Percentiles rank a stretch among this genome's conserved stretches.
Conservation (phyloP, 2,888 invertebrate genomes). For the Tethea ocularis region DNA sequence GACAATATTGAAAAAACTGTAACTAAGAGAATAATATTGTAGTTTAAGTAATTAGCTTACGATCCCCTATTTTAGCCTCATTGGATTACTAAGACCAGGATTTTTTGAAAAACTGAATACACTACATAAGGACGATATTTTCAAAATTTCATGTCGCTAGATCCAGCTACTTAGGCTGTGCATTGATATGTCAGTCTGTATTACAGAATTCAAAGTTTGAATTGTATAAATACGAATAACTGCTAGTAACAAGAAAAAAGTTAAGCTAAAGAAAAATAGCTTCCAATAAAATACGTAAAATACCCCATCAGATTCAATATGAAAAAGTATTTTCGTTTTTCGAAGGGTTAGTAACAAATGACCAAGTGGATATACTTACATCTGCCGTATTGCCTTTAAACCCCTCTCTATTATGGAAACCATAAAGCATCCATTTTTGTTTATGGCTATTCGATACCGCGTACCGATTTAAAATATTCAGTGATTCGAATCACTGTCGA, state of each 20-base stretch:
- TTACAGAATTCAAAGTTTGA: no score
- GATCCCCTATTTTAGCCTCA: no score
- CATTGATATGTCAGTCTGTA: no score
- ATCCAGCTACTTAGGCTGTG: no score
- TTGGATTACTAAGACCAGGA: no score
- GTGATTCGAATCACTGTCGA: background rate
- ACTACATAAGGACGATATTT: no score
- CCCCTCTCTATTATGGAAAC: background rate
- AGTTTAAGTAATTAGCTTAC: no score
- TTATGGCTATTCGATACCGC: background rate
- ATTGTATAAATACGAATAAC: background rate
- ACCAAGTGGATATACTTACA: conserved; percentile 5
- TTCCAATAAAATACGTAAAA: background rate
- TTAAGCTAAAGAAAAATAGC: background rate
- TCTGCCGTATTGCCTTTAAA: conserved; percentile 12
- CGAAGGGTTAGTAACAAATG: conserved; percentile 5
- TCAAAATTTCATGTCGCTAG: no score
- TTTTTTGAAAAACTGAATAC: no score
- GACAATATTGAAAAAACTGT: no score
- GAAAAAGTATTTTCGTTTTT: conserved; percentile 4
- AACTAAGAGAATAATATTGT: no score
- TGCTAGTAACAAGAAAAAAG: background rate
- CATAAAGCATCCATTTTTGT: background rate
- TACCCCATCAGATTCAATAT: background rate
- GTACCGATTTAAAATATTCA: background rate